Evolutionary conservation across 1,140 invertebrate genomes (phyloP).

Genomic region (Paraescarpia echinospica): DNA sequence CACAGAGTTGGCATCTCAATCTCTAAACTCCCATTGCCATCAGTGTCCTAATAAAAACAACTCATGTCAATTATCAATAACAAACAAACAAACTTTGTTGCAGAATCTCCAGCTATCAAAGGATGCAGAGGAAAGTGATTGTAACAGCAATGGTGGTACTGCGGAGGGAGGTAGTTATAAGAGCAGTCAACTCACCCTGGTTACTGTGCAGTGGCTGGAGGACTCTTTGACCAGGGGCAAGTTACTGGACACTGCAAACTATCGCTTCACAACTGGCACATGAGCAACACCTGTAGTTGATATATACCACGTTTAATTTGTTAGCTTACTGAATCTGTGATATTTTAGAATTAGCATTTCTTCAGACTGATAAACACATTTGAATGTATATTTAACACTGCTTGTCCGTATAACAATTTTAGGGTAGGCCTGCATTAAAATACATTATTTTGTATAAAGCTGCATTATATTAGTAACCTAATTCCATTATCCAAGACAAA

Average conservation of each 20-base stretch:
- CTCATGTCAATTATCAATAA: too few species aligned
- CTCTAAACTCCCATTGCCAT: too few species aligned
- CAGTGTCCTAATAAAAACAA: too few species aligned
- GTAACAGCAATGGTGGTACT: background rate
- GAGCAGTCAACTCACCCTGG: background rate
- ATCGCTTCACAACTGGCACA: background rate
- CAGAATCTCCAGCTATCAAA: background rate
- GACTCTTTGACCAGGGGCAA: background rate
- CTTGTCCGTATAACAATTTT: too few species aligned
- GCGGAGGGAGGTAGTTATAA: background rate
- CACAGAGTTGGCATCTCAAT: too few species aligned
- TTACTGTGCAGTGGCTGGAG: background rate
- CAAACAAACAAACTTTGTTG: background rate
- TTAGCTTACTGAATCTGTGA: background rate
- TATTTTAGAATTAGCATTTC: too few species aligned
- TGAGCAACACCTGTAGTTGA: background rate
- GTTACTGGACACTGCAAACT: background rate
- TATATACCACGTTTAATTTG: background rate
- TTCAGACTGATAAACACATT: too few species aligned
- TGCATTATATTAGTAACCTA: too few species aligned
- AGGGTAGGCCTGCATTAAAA: too few species aligned
- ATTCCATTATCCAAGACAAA: too few species aligned
- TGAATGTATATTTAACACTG: too few species aligned
- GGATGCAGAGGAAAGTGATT: background rate
- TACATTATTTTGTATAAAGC: too few species aligned